Percentiles rank a stretch among this genome's conserved stretches.
phyloP scores from a whole-genome alignment of 2,113 vertebrate genomes.

The Pedionomus torquatus region DNA sequence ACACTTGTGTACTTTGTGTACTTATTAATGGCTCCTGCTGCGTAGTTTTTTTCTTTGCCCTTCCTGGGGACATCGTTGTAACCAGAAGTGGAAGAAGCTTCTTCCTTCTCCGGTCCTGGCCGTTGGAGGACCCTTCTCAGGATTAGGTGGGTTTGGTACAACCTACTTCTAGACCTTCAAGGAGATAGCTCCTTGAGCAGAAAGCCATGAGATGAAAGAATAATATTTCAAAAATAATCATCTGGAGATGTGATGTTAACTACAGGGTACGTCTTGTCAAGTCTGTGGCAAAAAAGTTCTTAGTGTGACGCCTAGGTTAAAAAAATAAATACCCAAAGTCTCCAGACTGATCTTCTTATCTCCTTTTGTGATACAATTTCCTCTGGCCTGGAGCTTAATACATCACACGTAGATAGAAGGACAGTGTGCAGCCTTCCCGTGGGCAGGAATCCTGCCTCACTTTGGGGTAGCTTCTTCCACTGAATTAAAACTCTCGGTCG shows the following conservation, averaged over 20 bases:
- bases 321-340: no score
- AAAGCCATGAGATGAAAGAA: neutral
- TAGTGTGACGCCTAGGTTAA: neutral
- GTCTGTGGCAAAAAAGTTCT: neutral
- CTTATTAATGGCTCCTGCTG: constrained; percentile 70
- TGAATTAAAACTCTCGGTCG: neutral
- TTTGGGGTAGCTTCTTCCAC: neutral
- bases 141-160: neutral
- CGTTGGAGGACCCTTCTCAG: neutral
- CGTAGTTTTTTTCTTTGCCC: constrained; percentile 1
- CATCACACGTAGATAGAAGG: neutral
- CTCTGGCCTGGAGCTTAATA: neutral
- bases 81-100: neutral
- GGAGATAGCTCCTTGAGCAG: neutral
- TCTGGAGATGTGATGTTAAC: neutral
- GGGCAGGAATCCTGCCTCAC: neutral
- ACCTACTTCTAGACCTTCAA: neutral
- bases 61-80: neutral
- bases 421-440: neutral
- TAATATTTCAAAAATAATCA: neutral
- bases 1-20: constrained; percentile 98
- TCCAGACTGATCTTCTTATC: neutral
- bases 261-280: neutral
- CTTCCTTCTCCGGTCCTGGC: neutral
- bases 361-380: neutral